Base-by-base conservation (phyloP, 2,113 vertebrate species). In the Hemibagrus wyckioides region DNA sequence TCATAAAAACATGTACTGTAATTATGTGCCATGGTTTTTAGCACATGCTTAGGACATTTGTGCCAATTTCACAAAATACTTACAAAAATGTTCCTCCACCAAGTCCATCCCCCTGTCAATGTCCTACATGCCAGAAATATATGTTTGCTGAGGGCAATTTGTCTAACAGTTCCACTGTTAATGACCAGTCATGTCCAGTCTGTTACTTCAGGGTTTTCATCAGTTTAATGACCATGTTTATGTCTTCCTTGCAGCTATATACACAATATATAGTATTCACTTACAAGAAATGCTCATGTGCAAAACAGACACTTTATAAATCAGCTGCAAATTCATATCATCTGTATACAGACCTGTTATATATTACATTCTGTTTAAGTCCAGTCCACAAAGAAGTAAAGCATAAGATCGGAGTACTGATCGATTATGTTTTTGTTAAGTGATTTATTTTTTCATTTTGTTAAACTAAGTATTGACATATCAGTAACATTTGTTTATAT, bases 181-280 rank as follows among this genome's bases (percentile, higher is more conserved):
- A 83, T 52, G 33, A 63, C 7, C 39, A 80, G n/a, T 65, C 36
- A 33, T 84, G 30, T 44, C 73, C 39, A 30, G 69, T 67, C 28
- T 82, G 44, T 85, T 41, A 63, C 23, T 23, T 23, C 15, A 54
- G 79, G 65, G 36, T 48, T 82, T 82, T 76, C 39, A 63, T 83
- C 54, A 69, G 59, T 87, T 61, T 87, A 73, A 87, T 87, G 67
- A 82, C 33, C 17, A 36, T 76, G 54, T 82, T 75, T 82, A 82
- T 80, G 52, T 82, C 39, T 30, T 8, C 9, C 59, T 56, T 80
- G 56, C 39, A 25, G 56, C 59, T 44, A 41, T 76, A 25, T 75
- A 75, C 39, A 75, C 39, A 75, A 44, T 44, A 41, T 44, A 75
- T 75, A 75, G 39, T 75, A 44, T 75, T 13, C 25, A 39, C 69